phyloP scores from a whole-genome alignment of 2,888 invertebrate species.

The Drosophila nr. perissopoda region DNA sequence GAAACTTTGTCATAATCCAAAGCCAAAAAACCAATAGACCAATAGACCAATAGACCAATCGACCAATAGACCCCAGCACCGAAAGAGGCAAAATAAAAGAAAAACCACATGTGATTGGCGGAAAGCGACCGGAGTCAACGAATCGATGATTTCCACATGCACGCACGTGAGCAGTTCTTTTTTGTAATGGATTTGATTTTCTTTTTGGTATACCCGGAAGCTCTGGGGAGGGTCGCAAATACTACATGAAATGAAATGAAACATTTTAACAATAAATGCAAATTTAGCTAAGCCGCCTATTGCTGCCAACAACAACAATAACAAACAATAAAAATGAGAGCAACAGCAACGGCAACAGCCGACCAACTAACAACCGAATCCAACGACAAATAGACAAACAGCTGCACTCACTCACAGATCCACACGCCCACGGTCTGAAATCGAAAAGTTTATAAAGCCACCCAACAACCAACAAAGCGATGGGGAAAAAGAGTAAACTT shows the following conservation, averaged over 20 bases:
- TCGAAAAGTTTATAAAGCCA: conserved; percentile 73
- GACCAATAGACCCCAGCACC: conserved; percentile 61
- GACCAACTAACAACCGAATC: conserved; percentile 41
- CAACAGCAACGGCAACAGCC: neutral
- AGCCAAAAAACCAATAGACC: conserved; percentile 79
- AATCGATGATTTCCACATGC: conserved; percentile 41
- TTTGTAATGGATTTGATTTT: conserved; percentile 41
- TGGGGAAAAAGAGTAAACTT: conserved; percentile 30
- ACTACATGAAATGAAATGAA: conserved; percentile 75
- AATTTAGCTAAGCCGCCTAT: conserved; percentile 76
- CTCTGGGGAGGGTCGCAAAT: conserved; percentile 41
- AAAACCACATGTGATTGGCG: conserved; percentile 43
- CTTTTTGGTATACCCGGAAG: conserved; percentile 16
- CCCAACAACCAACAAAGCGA: conserved; percentile 25
- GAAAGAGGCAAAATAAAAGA: conserved; percentile 17
- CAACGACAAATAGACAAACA: conserved; percentile 61
- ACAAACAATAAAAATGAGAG: conserved; percentile 17
- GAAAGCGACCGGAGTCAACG: conserved; percentile 28
- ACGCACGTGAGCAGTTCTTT: conserved; percentile 55
- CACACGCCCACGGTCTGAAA: conserved; percentile 26
- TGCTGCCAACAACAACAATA: conserved; percentile 53
- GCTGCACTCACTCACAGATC: conserved; percentile 35
- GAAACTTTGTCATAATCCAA: conserved; percentile 71
- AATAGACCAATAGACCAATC: conserved; percentile 73
- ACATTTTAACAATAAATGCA: conserved; percentile 78